A percentile compares a stretch with the other conserved stretches of the same genome.
Evolutionary conservation across 2,888 invertebrate species (phyloP).

Genomic region (Germaria angustata): DNA sequence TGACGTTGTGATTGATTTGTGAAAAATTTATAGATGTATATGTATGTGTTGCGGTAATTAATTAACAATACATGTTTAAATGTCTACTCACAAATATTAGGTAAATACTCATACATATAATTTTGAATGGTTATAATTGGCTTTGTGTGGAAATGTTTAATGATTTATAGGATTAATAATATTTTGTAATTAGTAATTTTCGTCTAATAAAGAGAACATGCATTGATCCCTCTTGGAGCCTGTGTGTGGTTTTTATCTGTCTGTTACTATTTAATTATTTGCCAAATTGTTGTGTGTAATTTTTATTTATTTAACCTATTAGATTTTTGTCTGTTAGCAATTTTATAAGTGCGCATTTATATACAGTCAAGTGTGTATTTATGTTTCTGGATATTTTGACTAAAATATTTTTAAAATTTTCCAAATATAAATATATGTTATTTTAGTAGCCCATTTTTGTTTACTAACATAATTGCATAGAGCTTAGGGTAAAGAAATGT

Average conservation of each 20-base stretch:
- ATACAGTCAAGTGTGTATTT: not conserved
- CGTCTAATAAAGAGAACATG: slow-evolving; percentile 9
- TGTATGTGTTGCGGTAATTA: not conserved
- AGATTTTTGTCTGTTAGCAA: too few relatives aligned
- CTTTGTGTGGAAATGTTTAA: not conserved
- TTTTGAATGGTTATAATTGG: not conserved
- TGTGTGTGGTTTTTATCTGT: slow-evolving; percentile 1
- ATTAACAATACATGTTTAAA: not conserved
- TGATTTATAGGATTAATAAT: slow-evolving; percentile 48
- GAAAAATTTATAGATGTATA: not conserved
- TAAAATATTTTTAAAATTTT: too few relatives aligned
- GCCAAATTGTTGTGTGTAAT: too few relatives aligned
- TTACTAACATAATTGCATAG: not conserved
- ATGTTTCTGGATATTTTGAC: too few relatives aligned
- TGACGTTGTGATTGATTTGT: slow-evolving; percentile 63
- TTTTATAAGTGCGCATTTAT: too few relatives aligned
- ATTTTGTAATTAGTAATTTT: slow-evolving; percentile 58
- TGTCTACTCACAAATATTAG: not conserved
- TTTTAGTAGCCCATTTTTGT: too few relatives aligned
- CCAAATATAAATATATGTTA: too few relatives aligned
- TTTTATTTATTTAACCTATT: too few relatives aligned
- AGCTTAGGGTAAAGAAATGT: too few relatives aligned
- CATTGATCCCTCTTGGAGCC: not conserved
- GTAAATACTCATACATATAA: not conserved
- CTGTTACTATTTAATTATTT: too few relatives aligned